Evolutionary conservation across 1,140 invertebrate species (phyloP).

Genomic region (Microplitis demolitor): DNA sequence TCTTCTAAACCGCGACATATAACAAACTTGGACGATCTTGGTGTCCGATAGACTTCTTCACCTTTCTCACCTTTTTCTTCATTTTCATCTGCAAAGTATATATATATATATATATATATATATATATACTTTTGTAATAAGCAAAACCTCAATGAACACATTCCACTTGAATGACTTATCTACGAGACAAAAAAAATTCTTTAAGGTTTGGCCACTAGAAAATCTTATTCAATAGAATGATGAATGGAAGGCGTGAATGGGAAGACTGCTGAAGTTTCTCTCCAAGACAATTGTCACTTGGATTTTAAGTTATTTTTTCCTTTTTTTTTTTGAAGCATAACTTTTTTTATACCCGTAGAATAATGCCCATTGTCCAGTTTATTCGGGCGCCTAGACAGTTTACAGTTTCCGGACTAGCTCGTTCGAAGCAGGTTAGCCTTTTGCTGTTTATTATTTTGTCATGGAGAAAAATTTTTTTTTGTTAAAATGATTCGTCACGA

Average conservation of each 20-base stretch:
- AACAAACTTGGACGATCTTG: too few relatives aligned
- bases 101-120: background rate
- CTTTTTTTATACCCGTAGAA: background rate
- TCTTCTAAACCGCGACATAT: too few relatives aligned
- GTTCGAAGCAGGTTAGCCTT: background rate
- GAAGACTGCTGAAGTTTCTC: constrained; percentile 12
- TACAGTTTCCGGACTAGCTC: background rate
- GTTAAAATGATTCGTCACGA: too few relatives aligned
- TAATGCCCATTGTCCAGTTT: constrained; percentile 10
- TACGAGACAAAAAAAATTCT: constrained; percentile 2
- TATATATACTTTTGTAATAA: background rate
- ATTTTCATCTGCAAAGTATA: background rate
- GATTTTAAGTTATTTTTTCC: background rate
- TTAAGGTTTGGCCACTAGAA: background rate
- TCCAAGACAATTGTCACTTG: constrained; percentile 7
- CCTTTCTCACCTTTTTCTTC: too few relatives aligned
- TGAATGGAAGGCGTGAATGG: constrained; percentile 22
- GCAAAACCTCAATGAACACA: background rate
- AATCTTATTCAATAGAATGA: constrained; percentile 8
- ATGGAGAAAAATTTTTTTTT: too few relatives aligned
- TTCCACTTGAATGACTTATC: background rate
- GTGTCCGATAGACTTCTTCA: too few relatives aligned
- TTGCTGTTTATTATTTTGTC: too few relatives aligned
- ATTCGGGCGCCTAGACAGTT: background rate
- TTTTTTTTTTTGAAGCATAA: background rate